Conservation (phyloP, 1,140 invertebrate genomes). For the Andricus grossulariae region DNA sequence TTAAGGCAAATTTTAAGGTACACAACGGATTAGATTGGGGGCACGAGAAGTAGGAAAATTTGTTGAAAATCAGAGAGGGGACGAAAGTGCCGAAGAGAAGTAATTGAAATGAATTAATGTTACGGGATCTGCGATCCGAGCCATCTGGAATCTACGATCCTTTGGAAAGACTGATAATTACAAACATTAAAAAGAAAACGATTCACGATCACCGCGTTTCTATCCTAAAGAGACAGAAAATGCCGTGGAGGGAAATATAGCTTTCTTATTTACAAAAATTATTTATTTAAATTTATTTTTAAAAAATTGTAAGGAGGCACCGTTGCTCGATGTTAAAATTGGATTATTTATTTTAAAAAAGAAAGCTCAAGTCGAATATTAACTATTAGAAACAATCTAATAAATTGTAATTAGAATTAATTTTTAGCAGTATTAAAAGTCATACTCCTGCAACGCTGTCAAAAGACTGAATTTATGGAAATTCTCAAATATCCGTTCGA, state of each 20-base stretch:
- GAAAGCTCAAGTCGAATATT: no score
- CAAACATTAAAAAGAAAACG: constrained; percentile 39
- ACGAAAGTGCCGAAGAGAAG: constrained; percentile 36
- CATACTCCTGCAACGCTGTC: constrained; percentile 3
- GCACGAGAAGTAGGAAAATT: constrained; percentile 35
- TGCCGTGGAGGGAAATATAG: neutral
- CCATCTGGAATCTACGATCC: constrained; percentile 48
- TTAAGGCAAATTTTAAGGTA: constrained; percentile 72
- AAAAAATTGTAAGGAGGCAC: neutral
- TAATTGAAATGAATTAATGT: constrained; percentile 9
- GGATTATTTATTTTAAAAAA: no score
- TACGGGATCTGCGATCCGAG: constrained; percentile 33
- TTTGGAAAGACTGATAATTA: constrained; percentile 58
- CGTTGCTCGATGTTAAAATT: constrained; percentile 2
- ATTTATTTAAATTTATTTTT: neutral
- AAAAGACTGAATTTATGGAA: constrained; percentile 20
- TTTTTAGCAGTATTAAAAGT: neutral
- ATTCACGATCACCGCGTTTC: constrained; percentile 38
- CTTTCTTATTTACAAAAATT: neutral
- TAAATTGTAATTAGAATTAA: neutral
- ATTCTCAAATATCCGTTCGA: neutral
- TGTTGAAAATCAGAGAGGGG: constrained; percentile 28
- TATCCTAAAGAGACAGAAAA: neutral
- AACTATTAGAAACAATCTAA: no score
- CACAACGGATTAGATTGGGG: constrained; percentile 52